Conservation (phyloP, 1,140 invertebrate species). For the Hyles euphorbiae region DNA sequence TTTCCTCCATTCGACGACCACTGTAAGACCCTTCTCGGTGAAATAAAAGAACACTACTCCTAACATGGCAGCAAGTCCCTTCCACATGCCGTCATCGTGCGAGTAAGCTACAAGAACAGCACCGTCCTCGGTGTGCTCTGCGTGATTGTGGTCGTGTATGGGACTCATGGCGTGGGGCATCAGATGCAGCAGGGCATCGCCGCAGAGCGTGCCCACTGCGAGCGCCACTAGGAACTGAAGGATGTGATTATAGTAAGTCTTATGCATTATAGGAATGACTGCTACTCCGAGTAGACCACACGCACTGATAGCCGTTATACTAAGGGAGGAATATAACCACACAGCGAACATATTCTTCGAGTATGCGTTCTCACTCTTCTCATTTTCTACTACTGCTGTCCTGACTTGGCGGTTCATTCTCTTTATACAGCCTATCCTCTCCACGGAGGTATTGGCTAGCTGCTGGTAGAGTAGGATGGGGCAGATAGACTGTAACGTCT, state of each 20-base stretch:
- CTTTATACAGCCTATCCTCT: constrained; percentile 76
- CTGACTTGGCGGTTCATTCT: constrained; percentile 31
- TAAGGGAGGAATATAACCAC: constrained; percentile 88
- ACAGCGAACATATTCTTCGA: constrained; percentile 73
- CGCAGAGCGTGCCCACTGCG: constrained; percentile 92
- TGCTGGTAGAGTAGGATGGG: constrained; percentile 81
- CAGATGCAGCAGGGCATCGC: constrained; percentile 94
- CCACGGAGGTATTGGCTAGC: constrained; percentile 69
- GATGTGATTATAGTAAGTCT: constrained; percentile 91
- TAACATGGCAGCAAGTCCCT: constrained; percentile 86
- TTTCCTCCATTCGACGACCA: constrained; percentile 88
- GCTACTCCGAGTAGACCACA: constrained; percentile 89
- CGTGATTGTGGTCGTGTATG: constrained; percentile 66
- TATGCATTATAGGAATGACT: constrained; percentile 93
- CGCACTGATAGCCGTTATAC: constrained; percentile 88
- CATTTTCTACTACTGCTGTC: constrained; percentile 10
- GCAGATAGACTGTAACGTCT: constrained; percentile 76
- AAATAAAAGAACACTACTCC: constrained; percentile 93
- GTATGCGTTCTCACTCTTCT: constrained; percentile 36
- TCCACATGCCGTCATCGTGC: constrained; percentile 85
- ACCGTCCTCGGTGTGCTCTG: constrained; percentile 14
- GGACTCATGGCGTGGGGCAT: constrained; percentile 88
- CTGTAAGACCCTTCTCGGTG: constrained; percentile 87
- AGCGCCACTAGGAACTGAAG: constrained; percentile 94
- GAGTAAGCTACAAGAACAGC: constrained; percentile 49